These are phyloP conservation scores for Bombus haemorrhoidalis DNA, from an alignment of 1,140 invertebrate species.

Conservation along the genomic window DNA sequence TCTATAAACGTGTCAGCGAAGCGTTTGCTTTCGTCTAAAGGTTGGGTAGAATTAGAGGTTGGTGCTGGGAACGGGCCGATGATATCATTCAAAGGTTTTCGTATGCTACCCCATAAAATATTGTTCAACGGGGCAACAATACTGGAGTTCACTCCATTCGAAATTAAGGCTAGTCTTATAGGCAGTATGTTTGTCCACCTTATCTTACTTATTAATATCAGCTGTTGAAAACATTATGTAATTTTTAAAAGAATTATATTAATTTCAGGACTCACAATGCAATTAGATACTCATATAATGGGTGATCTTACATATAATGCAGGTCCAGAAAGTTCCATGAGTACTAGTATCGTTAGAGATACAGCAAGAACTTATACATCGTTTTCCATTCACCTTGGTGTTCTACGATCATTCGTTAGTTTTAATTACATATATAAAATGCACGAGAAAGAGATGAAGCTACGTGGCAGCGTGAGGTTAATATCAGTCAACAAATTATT, in stretches of 20 bases:
- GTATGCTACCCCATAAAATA: constrained; percentile 87
- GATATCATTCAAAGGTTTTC: constrained; percentile 89
- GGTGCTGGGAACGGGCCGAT: constrained; percentile 91
- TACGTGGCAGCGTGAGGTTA: constrained; percentile 91
- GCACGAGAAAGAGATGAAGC: constrained; percentile 89
- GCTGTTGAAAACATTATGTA: constrained; percentile 3
- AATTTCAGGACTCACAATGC: constrained; percentile 89
- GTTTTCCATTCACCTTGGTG: constrained; percentile 90
- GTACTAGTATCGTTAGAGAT: constrained; percentile 90
- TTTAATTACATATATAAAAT: constrained; percentile 91
- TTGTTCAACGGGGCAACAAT: constrained; percentile 89
- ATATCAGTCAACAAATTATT: constrained; percentile 59
- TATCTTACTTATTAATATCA: background rate
- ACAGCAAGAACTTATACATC: constrained; percentile 85
- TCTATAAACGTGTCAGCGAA: constrained; percentile 89
- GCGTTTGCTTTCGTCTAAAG: constrained; percentile 90
- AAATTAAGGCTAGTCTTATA: constrained; percentile 88
- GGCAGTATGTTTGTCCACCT: constrained; percentile 84
- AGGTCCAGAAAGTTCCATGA: constrained; percentile 89
- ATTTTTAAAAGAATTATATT: constrained; percentile 24
- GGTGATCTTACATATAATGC: constrained; percentile 94
- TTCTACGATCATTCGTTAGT: constrained; percentile 90
- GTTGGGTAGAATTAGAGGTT: constrained; percentile 92
- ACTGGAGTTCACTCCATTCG: constrained; percentile 88
- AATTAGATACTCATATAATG: constrained; percentile 92